These are phyloP conservation scores for Corythaeola cristata DNA, from an alignment of 2,113 vertebrate species.

Conservation along the genomic window DNA sequence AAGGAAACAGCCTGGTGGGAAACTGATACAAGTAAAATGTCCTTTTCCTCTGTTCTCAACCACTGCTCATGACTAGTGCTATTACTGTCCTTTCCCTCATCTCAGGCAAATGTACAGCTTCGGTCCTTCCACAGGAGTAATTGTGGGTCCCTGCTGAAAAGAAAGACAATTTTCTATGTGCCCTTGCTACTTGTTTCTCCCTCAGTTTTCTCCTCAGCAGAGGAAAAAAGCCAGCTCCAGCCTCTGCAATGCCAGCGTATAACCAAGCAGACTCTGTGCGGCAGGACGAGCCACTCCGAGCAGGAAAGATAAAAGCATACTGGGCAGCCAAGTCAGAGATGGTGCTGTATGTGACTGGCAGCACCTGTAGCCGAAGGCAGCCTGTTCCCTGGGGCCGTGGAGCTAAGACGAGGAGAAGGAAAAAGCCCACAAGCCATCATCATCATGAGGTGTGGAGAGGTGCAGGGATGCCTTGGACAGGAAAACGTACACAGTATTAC, in stretches of 20 bases:
- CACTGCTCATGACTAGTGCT: neutral
- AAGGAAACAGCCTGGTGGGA: neutral
- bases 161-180: neutral
- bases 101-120: neutral
- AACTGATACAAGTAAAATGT: neutral
- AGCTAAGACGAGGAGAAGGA: neutral
- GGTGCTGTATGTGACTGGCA: neutral
- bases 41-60: neutral
- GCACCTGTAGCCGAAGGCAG: neutral
- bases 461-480: neutral
- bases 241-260: fast-evolving
- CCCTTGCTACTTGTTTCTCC: neutral
- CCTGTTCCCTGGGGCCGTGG: neutral
- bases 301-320: neutral
- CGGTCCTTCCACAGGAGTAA: neutral
- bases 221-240: neutral
- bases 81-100: neutral
- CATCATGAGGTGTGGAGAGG: neutral
- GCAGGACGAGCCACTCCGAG: neutral
- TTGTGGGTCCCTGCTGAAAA: neutral
- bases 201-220: neutral
- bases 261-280: neutral
- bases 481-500: neutral
- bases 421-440: neutral
- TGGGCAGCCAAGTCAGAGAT: neutral